phyloP scores from a whole-genome alignment of 2,113 vertebrate genomes.

The Rhea americana region DNA sequence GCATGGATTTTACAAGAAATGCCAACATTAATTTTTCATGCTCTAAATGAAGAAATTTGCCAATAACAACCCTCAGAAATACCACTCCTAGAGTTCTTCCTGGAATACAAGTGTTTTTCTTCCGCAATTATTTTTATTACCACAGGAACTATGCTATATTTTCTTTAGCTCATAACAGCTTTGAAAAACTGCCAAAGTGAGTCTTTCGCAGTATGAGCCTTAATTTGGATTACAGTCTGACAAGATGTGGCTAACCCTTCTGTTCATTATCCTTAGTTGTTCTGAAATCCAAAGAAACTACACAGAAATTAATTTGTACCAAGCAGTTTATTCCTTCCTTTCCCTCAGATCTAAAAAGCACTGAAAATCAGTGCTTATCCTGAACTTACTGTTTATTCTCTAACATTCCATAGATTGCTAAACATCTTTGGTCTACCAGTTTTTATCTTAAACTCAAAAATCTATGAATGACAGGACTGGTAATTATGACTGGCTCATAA shows the following conservation, averaged over 20 bases:
- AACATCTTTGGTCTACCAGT: neutral
- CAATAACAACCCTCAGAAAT: neutral
- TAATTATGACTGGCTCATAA: neutral
- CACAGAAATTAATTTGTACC: neutral
- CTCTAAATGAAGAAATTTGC: neutral
- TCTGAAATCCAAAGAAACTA: neutral
- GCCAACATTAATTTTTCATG: neutral
- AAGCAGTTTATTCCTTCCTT: neutral
- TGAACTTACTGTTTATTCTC: neutral
- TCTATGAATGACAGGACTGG: neutral
- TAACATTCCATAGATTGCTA: neutral
- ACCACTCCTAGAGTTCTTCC: neutral
- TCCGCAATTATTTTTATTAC: neutral
- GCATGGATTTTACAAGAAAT: slow-evolving; percentile 1
- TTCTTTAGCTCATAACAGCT: neutral
- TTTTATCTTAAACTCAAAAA: neutral
- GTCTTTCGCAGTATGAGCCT: neutral
- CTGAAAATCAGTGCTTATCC: neutral
- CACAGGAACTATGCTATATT: neutral
- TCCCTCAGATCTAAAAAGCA: neutral
- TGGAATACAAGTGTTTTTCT: neutral
- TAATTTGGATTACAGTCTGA: neutral
- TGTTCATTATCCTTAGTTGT: neutral
- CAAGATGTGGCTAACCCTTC: neutral
- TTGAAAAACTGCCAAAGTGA: slow-evolving; percentile 7